Base-by-base conservation (phyloP, 2,113 vertebrate genomes). In the Glareola pratincola region DNA sequence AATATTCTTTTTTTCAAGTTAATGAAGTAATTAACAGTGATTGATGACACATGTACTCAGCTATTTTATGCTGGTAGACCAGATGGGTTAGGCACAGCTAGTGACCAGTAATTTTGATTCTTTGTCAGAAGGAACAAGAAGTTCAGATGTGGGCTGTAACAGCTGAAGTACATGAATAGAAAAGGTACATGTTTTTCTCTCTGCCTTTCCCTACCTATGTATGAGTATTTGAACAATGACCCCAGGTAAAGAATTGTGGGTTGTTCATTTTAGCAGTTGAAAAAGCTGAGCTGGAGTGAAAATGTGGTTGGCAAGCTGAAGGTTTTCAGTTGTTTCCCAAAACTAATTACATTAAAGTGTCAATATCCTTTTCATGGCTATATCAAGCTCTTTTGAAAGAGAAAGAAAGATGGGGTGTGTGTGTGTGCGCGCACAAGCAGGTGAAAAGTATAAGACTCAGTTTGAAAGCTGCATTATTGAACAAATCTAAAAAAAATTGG, bases 21-120 rank as follows among this genome's bases (percentile, higher is more conserved):
- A 95, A 92, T 96, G 90, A 96, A 96, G 92, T 95, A 91, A 97
- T 95, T 94, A 94, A 48, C 85, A 85, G 75, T 97, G 95, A 96
- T 95, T 95, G 92, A 96, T 97, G 94, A 96, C 90, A 94, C 92
- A 94, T 89, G 69, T 95, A 76, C 88, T 91, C 41, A 94, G 91
- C 73, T 92, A 51, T 92, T 97, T 82, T 97, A 6, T 92, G 83
- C 71, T 88, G 66, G 57, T 66, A 72, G 92, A 92, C 60, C 96
- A 96, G 93, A 95, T 95, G 88, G 92, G 90, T 96, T 96, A 93
- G 85, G 93, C 85, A 94, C 93, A 95, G 77, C 77, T 60, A 95
- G 93, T 94, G 95, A 96, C 95, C 94, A 79, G 53, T 73, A 84
- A 68, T 97, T 94, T 53, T 56, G 86, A 73, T 89, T 84, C 69